These are phyloP conservation scores for Dendrophyllia cribrosa DNA, from an alignment of 64 coral and sea anemone species.

Conservation along the genomic window DNA sequence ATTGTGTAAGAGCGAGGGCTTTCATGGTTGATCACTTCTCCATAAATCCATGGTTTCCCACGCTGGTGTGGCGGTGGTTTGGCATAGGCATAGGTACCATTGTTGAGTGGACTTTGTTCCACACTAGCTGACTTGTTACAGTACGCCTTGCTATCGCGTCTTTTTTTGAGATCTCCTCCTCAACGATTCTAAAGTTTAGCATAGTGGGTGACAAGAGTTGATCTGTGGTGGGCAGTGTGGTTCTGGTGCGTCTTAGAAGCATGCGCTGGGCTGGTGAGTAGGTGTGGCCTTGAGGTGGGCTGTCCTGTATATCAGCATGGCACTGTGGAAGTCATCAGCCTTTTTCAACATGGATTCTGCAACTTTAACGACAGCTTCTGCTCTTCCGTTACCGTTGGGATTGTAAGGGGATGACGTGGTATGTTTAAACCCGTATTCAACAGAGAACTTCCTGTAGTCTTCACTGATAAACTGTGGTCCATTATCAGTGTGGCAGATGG, in stretches of 20 bases:
- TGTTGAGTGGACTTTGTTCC: background rate
- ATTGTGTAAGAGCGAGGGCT: background rate
- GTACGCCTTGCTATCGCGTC: slow-evolving; percentile 7
- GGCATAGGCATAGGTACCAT: background rate
- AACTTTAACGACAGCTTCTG: slow-evolving; percentile 71
- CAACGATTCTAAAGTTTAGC: background rate
- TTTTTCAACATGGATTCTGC: background rate
- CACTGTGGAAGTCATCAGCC: background rate
- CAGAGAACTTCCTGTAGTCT: background rate
- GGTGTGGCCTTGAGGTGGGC: slow-evolving; percentile 44
- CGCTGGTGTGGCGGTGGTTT: background rate
- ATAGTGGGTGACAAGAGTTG: slow-evolving; percentile 31
- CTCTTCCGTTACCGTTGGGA: slow-evolving; percentile 53
- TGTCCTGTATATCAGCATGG: slow-evolving; percentile 52
- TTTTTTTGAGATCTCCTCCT: background rate
- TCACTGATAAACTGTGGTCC: background rate
- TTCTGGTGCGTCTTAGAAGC: slow-evolving; percentile 24
- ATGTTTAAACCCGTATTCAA: slow-evolving; percentile 28
- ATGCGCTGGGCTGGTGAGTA: slow-evolving; percentile 73
- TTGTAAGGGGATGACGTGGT: slow-evolving; percentile 56
- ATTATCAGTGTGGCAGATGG: background rate
- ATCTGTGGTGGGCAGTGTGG: slow-evolving; percentile 57
- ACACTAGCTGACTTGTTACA: slow-evolving; percentile 28
- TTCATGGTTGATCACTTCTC: background rate
- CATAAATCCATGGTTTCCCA: background rate